Base-by-base conservation (phyloP, 37 sponge, comb jelly and placozoan genomes). In the Aphrocallistes beatrix region DNA sequence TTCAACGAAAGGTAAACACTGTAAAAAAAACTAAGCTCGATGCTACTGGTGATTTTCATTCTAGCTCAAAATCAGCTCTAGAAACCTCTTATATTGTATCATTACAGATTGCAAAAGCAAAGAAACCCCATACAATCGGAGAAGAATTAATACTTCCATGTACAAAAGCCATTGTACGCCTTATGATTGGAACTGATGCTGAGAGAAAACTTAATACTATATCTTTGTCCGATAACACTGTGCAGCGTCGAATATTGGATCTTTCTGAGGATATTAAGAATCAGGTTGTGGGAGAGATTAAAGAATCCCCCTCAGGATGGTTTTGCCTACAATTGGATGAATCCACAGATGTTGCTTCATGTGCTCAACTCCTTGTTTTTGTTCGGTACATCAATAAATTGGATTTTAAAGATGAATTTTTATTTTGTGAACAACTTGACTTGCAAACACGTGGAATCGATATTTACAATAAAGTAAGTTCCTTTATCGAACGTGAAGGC, bases 401-500 rank as follows among this genome's bases (percentile, higher is more conserved):
- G 75, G 75, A 60, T 32, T 60, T 60, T 60, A 60, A 60, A 60
- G 25, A 21, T 60, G 34, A 60, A 60, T 60, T 28, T 60, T 42
- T 42, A 42, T 42, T 60, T 60, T 60, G 34, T 60, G 75, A 60
- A 60, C 75, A 32, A 60, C 25, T 60, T 60, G 75, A 60, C 75
- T 60, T 60, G 34, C 34, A 60, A 60, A 60, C 75, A 19, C 8
- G 75, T 60, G 75, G 75, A 60, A 60, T 60, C 75, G 34, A 60
- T 60, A 60, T 60, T 28, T 60, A 60, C 75, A 60, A 60, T 60
- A 60, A 21, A 60, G 75, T 60, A 60, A 60, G 75, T 60, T 60
- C 75, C 75, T 60, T 60, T 60, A 60, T 60, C 75, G 75, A 60
- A 60, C 75, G 75, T 60, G 75, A 60, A 60, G 75, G 75, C 75